Evolutionary conservation across 1,140 invertebrate species (phyloP), one percentile per base, ranked within the genome.

Genomic region (Pseudomyrmex gracilis): DNA sequence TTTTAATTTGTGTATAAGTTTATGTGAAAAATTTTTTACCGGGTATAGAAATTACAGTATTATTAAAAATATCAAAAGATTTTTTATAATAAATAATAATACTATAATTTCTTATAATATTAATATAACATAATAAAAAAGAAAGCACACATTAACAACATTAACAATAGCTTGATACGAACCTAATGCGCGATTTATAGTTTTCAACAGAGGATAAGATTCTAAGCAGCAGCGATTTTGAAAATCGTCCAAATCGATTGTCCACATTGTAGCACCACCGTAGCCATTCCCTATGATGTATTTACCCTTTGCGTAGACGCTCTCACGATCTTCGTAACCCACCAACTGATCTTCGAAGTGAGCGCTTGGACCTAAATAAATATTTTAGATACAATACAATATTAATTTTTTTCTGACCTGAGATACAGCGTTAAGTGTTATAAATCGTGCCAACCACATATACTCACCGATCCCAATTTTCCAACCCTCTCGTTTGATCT

Each of bases 221-320:
- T 97, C 97, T 2, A 93, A 93, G 88, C 97, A 98, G 91, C 97
- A 98, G 0, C 95, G 94, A 92, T 98, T 98, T 57, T 95, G 96
- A 88, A 98, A 98, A 90, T 99, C 98, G 88, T 99, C 98, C 80
- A 99, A 93, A 91, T 99, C 98, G 0, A 99, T 95, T 0, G 98
- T 98, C 98, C 98, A 99, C 1, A 98, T 97, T 82, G 97, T 97
- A 1, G 97, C 96, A 9, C 98, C 98, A 1, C 97, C 97, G 80
- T 96, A 96, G 9, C 96, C 96, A 90, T 96, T 95, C 2, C 95
- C 93, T 20, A 95, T 92, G 1, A 98, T 96, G 95, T 97, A 98
- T 78, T 96, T 94, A 8, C 97, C 97, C 94, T 98, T 98, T 76
- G 96, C 95, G 22, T 92, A 95, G 2, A 98, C 94, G 45, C 97